A percentile compares a stretch with the other conserved stretches of the same genome.
Evolutionary conservation across 2,888 invertebrate species (phyloP).

Genomic region (Ecliptopera silaceata): DNA sequence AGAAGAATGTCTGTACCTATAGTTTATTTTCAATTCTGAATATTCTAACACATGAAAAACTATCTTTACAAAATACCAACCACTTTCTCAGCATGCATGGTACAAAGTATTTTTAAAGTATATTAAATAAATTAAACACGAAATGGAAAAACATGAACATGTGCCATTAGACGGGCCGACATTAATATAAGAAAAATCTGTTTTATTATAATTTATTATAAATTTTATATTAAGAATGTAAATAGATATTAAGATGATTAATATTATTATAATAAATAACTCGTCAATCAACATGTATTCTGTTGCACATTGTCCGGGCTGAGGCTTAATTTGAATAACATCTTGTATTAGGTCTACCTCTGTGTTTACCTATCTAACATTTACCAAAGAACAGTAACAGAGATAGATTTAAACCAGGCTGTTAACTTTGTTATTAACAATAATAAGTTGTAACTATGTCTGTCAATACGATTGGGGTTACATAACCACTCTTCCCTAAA

Average conservation of each 20-base stretch:
- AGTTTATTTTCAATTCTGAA: no score
- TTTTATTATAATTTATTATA: conserved; percentile 29
- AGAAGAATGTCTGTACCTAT: not conserved
- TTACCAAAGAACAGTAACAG: conserved; percentile 25
- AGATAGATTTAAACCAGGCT: conserved; percentile 1
- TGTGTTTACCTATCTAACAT: conserved; percentile 19
- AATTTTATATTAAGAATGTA: conserved; percentile 27
- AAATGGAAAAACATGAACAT: conserved; percentile 51
- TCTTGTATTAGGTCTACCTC: not conserved
- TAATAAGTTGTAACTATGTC: not conserved
- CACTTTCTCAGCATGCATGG: conserved; percentile 51
- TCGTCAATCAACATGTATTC: not conserved
- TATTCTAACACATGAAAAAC: no score
- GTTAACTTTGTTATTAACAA: not conserved
- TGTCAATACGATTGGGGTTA: no score
- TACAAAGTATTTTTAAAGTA: conserved; percentile 67
- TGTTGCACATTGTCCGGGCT: not conserved
- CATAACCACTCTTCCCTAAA: no score
- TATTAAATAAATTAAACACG: conserved; percentile 25
- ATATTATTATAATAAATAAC: conserved; percentile 3
- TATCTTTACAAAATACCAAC: conserved; percentile 18
- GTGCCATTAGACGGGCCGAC: conserved; percentile 75
- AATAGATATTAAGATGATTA: conserved; percentile 22
- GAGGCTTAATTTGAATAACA: conserved; percentile 3
- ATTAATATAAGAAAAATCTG: conserved; percentile 32